Base-by-base conservation (phyloP, 1,140 invertebrate genomes). In the Papilio polyxenes region DNA sequence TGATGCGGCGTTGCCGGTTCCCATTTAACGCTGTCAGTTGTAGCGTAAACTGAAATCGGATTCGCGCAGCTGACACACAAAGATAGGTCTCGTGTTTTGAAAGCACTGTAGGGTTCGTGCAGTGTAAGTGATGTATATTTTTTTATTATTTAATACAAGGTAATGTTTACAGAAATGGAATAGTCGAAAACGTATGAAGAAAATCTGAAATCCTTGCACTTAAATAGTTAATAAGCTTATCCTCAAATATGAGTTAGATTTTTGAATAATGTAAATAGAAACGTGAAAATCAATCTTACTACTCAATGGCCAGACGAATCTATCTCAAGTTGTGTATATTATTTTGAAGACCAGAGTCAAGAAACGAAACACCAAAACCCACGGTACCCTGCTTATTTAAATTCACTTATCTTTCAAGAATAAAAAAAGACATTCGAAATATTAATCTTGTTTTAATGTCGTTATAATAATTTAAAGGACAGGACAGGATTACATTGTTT, bases 21-120 rank as follows among this genome's bases (percentile, higher is more conserved):
- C 40, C 74, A 75, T 75, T 75, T 75, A 20, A 75, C 74, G 40
- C 44, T 49, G 74, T 75, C 40, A 75, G 11, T 75, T 75, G 74
- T 75, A 69, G 75, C 75, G 81, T 77, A 75, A 82, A 75, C 20
- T 51, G 49, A 82, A 82, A 82, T 82, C 81, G 81, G 81, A 82
- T 82, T 82, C 74, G 20, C 74, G 23, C 65, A 49, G 74, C 81
- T 82, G 81, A 44, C 48, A 69, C 20, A 48, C 74, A 48, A 49
- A 82, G 81, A 82, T 82, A 82, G 75, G 48, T 82, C 74, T 75
- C 40, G 74, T 49, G 37, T 75, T 75, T 75, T 75, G 17, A 75
- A 75, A 75, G 74, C 74, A 75, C 48, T 75, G 74, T 75, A 75
- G 4, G 9, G 44, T 75, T 48, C 44, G 7, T 20, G 2, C 40